Base-by-base conservation (phyloP, 2,113 vertebrate species). In the Lagopus muta region DNA sequence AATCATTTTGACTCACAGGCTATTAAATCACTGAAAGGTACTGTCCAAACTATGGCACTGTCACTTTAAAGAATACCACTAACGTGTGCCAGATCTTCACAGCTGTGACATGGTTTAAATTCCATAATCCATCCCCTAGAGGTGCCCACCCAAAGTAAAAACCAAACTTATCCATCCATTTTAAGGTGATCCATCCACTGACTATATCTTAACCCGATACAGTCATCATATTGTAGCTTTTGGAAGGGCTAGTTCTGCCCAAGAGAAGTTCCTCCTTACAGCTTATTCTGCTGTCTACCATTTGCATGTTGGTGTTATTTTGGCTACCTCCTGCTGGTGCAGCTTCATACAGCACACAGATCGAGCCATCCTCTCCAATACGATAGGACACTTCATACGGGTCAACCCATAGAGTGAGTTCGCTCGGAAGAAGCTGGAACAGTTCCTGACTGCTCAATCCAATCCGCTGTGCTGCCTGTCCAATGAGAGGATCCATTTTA, bases 161-260 rank as follows among this genome's bases (percentile, higher is more conserved):
- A 98, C 98, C 98, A 97, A 98, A 98, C 98, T 99, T 98, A 98
- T 99, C 98, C 98, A 99, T 99, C 98, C 98, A 98, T 98, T 98
- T 98, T 98, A 98, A 98, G 98, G 98, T 98, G 98, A 99, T 99
- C 98, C 98, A 98, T 98, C 98, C 97, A 97, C 42, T 97, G 97
- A 98, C 97, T 97, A 97, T 97, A 98, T 97, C 95, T 98, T 99
- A 99, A 98, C 99, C 98, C 91, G 99, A 99, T 98, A 99, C 99
- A 98, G 99, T 99, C 99, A 99, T 99, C 99, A 99, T 99, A 97
- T 98, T 99, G 98, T 99, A 99, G 97, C 98, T 97, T 98, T 99
- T 99, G 97, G 99, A 99, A 96, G 99, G 99, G 98, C 99, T 99
- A 95, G 98, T 98, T 98, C 99, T 98, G 95, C 99, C 99, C 98